phyloP scores from a whole-genome alignment of 2,113 vertebrate species.

The Ailurus styani region DNA sequence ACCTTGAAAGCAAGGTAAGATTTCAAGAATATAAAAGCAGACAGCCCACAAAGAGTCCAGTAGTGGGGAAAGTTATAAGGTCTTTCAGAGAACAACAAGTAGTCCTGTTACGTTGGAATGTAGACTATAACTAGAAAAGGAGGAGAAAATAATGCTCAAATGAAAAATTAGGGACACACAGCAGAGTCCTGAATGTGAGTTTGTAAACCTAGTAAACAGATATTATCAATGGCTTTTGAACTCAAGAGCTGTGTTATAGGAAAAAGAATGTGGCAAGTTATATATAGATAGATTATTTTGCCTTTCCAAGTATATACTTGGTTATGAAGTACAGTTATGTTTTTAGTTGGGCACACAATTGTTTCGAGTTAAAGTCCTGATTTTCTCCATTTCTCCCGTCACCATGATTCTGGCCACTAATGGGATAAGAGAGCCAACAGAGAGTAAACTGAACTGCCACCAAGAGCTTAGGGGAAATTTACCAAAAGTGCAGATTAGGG shows the following conservation, averaged over 20 bases:
- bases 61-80: not conserved
- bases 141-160: not conserved
- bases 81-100: not conserved
- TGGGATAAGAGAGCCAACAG: not conserved
- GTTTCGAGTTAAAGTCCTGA: not conserved
- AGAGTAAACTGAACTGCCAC: not conserved
- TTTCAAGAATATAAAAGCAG: not conserved
- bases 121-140: not conserved
- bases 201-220: not conserved
- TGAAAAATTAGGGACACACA: not conserved
- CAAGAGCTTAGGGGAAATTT: not conserved
- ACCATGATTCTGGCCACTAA: not conserved
- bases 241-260: not conserved
- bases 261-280: not conserved
- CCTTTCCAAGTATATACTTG: not conserved
- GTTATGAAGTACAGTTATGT: not conserved
- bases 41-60: not conserved
- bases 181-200: not conserved
- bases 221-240: not conserved
- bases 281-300: not conserved
- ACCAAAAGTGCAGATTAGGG: not conserved
- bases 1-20: not conserved
- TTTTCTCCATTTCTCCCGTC: not conserved
- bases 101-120: not conserved
- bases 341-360: not conserved